phyloP scores from a whole-genome alignment of 2,888 invertebrate genomes.

The Leucoptera coffeella region DNA sequence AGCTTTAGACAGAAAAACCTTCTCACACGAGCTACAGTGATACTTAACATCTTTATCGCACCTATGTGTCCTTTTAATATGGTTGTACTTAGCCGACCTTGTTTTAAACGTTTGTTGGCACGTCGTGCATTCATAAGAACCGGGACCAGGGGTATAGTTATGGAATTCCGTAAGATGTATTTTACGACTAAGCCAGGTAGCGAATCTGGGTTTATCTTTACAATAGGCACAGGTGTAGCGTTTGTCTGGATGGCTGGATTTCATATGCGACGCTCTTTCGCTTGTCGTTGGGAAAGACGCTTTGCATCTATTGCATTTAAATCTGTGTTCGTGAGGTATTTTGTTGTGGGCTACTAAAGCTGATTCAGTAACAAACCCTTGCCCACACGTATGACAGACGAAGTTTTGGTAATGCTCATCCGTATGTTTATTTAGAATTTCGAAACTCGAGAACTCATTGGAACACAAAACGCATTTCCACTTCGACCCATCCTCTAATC shows the following conservation, averaged over 20 bases:
- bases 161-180: slow-evolving; percentile 40
- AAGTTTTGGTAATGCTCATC: slow-evolving; percentile 38
- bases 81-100: slow-evolving; percentile 39
- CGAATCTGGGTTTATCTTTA: slow-evolving; percentile 37
- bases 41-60: too few species aligned
- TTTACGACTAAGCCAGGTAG: slow-evolving; percentile 35
- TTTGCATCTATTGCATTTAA: slow-evolving; percentile 32
- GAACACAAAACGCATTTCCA: slow-evolving; percentile 41
- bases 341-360: slow-evolving; percentile 30
- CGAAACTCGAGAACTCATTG: slow-evolving; percentile 31
- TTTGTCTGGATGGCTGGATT: slow-evolving; percentile 31
- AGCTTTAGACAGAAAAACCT: too few species aligned
- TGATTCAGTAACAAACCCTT: slow-evolving; percentile 38
- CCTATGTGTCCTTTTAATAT: slow-evolving; percentile 36
- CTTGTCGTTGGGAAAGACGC: slow-evolving; percentile 35
- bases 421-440: slow-evolving; percentile 33
- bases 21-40: too few species aligned
- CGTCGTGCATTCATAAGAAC: slow-evolving; percentile 39
- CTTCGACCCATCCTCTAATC: slow-evolving; percentile 27
- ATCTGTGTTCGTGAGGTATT: slow-evolving; percentile 37
- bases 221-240: slow-evolving; percentile 40
- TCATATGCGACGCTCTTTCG: slow-evolving; percentile 31
- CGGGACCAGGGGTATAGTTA: slow-evolving; percentile 34
- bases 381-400: slow-evolving; percentile 41
- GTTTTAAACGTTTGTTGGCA: slow-evolving; percentile 43